Evolutionary conservation across 1,140 invertebrate species (phyloP).

Genomic region (Marisa cornuarietis): DNA sequence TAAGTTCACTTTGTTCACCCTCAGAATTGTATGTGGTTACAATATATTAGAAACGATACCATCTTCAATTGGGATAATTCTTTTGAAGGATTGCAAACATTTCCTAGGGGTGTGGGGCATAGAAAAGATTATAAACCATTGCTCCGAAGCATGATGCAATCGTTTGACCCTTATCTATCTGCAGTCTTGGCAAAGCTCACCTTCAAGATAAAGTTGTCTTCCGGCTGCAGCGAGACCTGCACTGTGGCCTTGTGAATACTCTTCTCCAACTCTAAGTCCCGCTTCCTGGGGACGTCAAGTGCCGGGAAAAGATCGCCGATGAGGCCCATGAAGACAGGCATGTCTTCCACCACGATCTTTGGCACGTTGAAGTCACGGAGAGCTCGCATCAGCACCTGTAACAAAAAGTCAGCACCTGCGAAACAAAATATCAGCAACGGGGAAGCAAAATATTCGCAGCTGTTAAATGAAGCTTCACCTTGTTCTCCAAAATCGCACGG

Average conservation of each 20-base stretch:
- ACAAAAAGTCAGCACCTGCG: not conserved
- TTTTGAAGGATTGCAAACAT: not conserved
- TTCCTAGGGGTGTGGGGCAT: not conserved
- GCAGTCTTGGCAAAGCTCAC: conserved; percentile 52
- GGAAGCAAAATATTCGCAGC: too few relatives aligned
- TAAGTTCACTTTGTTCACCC: too few relatives aligned
- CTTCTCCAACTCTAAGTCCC: conserved; percentile 92
- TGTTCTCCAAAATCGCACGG: too few relatives aligned
- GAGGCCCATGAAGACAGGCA: conserved; percentile 95
- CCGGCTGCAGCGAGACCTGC: conserved; percentile 89
- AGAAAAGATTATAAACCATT: too few relatives aligned
- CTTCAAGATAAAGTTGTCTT: conserved; percentile 96
- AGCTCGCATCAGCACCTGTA: conserved; percentile 90
- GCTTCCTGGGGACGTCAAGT: conserved; percentile 93
- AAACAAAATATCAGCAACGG: too few relatives aligned
- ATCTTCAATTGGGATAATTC: too few relatives aligned
- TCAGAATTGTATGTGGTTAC: too few relatives aligned
- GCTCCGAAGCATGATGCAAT: not conserved
- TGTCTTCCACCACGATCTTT: conserved; percentile 94
- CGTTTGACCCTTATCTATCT: not conserved
- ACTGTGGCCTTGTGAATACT: conserved; percentile 90
- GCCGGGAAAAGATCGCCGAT: conserved; percentile 96
- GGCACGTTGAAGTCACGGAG: conserved; percentile 96
- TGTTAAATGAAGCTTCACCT: too few relatives aligned
- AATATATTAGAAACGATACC: too few relatives aligned